Conservation (phyloP, 1,140 invertebrate species). For the Asbolus verrucosus region DNA sequence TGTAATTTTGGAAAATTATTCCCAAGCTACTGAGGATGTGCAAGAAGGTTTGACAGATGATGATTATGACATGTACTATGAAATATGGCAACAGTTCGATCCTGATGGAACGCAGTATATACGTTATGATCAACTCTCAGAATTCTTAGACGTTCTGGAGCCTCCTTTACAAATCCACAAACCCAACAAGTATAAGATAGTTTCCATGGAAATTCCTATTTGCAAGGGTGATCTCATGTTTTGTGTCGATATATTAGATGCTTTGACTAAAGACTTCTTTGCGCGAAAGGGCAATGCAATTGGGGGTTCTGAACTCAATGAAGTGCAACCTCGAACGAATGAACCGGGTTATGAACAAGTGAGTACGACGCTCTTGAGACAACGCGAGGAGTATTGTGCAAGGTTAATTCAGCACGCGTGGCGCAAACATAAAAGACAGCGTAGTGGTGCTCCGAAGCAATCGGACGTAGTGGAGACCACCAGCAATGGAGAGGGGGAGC, state of each 20-base stretch:
- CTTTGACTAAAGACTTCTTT: slow-evolving; percentile 96
- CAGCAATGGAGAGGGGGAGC: slow-evolving; percentile 60
- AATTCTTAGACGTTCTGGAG: slow-evolving; percentile 95
- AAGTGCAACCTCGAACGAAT: slow-evolving; percentile 81
- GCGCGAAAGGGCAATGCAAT: slow-evolving; percentile 93
- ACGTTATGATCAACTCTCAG: slow-evolving; percentile 90
- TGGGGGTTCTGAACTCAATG: slow-evolving; percentile 85
- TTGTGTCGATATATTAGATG: slow-evolving; percentile 97
- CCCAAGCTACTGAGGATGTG: slow-evolving; percentile 95
- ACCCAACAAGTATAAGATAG: slow-evolving; percentile 98
- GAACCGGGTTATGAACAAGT: slow-evolving; percentile 92
- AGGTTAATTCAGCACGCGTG: slow-evolving; percentile 95
- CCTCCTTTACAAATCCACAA: slow-evolving; percentile 96
- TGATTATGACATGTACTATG: slow-evolving; percentile 99
- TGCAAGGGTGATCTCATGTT: slow-evolving; percentile 97
- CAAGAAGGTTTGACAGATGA: slow-evolving; percentile 98
- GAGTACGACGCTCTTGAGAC: slow-evolving; percentile 92
- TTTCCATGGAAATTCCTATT: slow-evolving; percentile 98
- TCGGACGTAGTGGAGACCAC: slow-evolving; percentile 67
- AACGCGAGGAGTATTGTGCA: slow-evolving; percentile 96
- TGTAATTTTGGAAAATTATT: slow-evolving; percentile 99
- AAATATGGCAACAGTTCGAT: slow-evolving; percentile 99
- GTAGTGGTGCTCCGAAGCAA: slow-evolving; percentile 66
- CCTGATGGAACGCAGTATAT: slow-evolving; percentile 98
- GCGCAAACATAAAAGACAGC: slow-evolving; percentile 83